phyloP scores from a whole-genome alignment of 2,797 vertebrate genomes.

The Anabacerthia variegaticeps region DNA sequence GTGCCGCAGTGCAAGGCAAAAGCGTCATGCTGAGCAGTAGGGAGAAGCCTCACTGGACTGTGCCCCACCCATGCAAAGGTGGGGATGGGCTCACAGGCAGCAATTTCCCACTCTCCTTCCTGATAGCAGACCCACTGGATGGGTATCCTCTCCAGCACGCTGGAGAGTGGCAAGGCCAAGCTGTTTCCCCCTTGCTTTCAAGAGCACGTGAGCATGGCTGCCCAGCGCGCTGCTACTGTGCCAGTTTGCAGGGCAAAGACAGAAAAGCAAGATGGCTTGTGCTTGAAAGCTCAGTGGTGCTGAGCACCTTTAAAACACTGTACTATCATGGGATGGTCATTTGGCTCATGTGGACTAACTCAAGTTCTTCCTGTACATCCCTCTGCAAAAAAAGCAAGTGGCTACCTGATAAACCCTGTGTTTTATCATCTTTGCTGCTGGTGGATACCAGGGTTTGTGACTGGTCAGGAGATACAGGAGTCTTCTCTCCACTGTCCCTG shows the following conservation, averaged over 20 bases:
- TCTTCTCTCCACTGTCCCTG: background rate
- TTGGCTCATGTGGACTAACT: background rate
- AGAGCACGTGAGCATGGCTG: rapidly evolving
- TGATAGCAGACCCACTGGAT: rapidly evolving
- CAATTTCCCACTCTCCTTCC: background rate
- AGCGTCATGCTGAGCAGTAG: rapidly evolving
- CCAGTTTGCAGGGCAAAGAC: background rate
- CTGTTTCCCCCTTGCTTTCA: background rate
- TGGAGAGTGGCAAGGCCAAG: background rate
- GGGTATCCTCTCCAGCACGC: rapidly evolving
- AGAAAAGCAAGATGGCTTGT: background rate
- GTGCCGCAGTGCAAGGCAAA: background rate
- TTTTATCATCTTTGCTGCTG: background rate
- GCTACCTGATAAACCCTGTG: background rate
- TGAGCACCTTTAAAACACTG: background rate
- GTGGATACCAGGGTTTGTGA: background rate
- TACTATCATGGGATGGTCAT: background rate
- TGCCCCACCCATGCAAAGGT: background rate
- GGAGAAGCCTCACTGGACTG: background rate
- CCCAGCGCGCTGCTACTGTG: rapidly evolving
- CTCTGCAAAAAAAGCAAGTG: background rate
- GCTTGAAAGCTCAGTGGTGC: background rate
- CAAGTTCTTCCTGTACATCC: background rate
- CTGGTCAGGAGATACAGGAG: background rate
- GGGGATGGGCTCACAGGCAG: background rate